Percentiles rank a stretch among this genome's conserved stretches.
Conservation (phyloP, 1,140 invertebrate species). For the Monochamus saltuarius region DNA sequence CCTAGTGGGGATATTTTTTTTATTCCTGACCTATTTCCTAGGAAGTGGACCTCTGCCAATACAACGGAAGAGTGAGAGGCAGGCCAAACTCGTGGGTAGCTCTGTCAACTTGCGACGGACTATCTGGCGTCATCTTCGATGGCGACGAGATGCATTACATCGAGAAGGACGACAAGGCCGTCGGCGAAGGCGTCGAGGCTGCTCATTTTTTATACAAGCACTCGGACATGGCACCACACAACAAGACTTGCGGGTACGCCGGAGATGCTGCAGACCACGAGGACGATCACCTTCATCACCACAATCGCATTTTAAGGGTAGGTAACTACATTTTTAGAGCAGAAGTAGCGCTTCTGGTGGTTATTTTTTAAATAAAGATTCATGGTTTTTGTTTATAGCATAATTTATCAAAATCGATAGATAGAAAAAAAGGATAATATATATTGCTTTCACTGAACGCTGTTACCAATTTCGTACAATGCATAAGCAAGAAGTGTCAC, state of each 20-base stretch:
- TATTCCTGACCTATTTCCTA: constrained; percentile 51
- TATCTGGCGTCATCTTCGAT: constrained; percentile 82
- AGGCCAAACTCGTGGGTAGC: constrained; percentile 77
- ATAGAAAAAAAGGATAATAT: too few species aligned
- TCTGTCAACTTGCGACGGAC: constrained; percentile 76
- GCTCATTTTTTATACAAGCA: constrained; percentile 71
- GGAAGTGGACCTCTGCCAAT: constrained; percentile 78
- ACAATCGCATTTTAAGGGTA: constrained; percentile 58
- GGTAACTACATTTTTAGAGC: too few species aligned
- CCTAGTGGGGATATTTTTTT: too few species aligned
- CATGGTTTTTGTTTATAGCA: too few species aligned
- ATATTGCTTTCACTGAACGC: too few species aligned
- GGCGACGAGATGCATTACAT: constrained; percentile 77
- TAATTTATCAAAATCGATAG: too few species aligned
- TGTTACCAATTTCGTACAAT: too few species aligned
- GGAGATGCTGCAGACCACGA: constrained; percentile 45
- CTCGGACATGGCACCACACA: constrained; percentile 61
- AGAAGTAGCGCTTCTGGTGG: too few species aligned
- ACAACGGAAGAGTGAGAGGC: constrained; percentile 75
- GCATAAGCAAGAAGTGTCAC: too few species aligned
- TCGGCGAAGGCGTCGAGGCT: constrained; percentile 53
- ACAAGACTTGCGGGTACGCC: constrained; percentile 69
- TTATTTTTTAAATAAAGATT: too few species aligned
- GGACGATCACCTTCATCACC: constrained; percentile 46
- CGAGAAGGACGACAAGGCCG: constrained; percentile 49